These are phyloP conservation scores for Synergus itoensis DNA, from an alignment of 2,888 invertebrate genomes.

Conservation along the genomic window DNA sequence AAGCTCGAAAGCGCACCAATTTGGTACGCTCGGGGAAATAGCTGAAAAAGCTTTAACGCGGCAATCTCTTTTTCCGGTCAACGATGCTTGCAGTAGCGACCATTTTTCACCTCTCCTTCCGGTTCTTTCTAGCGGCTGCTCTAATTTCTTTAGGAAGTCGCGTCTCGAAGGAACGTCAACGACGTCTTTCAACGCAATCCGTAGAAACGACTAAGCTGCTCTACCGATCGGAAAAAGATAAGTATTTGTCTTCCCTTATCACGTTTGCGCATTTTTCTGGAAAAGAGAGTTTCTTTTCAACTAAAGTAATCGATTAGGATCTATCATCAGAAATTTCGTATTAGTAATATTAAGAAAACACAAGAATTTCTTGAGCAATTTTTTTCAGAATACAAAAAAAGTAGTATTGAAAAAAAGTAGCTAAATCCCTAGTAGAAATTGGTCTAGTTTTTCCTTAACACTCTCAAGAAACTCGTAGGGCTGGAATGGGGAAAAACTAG, in stretches of 20 bases:
- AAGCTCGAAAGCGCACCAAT: constrained; percentile 32
- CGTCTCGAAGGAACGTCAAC: constrained; percentile 33
- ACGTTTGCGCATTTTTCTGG: not conserved
- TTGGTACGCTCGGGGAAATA: constrained; percentile 32
- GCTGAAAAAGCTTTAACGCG: constrained; percentile 27
- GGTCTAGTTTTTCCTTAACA: no score
- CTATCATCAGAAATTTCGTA: not conserved
- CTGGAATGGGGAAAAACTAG: no score
- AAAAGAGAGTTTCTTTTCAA: not conserved
- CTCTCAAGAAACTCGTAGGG: no score
- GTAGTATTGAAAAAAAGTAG: no score
- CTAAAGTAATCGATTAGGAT: not conserved
- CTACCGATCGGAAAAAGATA: constrained; percentile 1
- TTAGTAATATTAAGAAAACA: not conserved
- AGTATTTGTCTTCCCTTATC: not conserved
- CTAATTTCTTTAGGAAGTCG: constrained; percentile 38
- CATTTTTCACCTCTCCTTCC: constrained; percentile 39
- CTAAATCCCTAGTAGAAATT: no score
- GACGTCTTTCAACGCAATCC: constrained; percentile 31
- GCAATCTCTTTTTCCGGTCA: constrained; percentile 41
- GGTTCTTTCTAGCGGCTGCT: constrained; percentile 33
- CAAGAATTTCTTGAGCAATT: no score
- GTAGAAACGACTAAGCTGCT: constrained; percentile 12
- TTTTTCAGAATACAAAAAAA: no score
- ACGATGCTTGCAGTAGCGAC: constrained; percentile 31